These are phyloP conservation scores for Anaspis maculata DNA, from an alignment of 2,888 invertebrate genomes.

Conservation along the genomic window DNA sequence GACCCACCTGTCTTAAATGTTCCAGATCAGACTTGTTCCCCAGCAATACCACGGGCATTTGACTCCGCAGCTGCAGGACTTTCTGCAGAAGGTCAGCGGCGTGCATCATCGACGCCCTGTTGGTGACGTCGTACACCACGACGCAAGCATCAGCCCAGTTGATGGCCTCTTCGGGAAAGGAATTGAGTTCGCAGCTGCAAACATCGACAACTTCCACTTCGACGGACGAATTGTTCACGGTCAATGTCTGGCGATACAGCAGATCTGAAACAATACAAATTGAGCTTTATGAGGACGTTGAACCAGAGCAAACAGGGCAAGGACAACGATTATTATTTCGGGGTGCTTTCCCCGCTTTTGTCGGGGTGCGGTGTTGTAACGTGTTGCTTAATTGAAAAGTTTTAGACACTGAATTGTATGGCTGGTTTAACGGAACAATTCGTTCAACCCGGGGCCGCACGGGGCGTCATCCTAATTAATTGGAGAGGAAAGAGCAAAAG, in stretches of 20 bases:
- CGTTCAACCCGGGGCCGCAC: too few relatives aligned
- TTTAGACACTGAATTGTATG: too few relatives aligned
- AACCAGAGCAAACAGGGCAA: too few relatives aligned
- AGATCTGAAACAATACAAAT: slow-evolving; percentile 56
- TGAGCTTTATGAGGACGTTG: slow-evolving; percentile 1
- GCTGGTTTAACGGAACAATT: too few relatives aligned
- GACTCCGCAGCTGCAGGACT: slow-evolving; percentile 43
- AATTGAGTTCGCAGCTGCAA: slow-evolving; percentile 55
- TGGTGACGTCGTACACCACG: slow-evolving; percentile 69
- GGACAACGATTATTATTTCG: too few relatives aligned
- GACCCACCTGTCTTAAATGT: slow-evolving; percentile 62
- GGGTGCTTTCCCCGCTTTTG: too few relatives aligned
- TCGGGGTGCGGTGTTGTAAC: too few relatives aligned
- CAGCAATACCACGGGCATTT: slow-evolving; percentile 53
- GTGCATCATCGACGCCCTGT: slow-evolving; percentile 60
- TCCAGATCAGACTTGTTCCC: slow-evolving; percentile 76
- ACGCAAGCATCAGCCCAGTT: slow-evolving; percentile 74
- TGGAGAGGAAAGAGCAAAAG: too few relatives aligned
- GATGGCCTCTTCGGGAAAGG: slow-evolving; percentile 50
- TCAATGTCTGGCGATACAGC: slow-evolving; percentile 65
- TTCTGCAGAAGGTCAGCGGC: slow-evolving; percentile 57
- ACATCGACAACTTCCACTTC: slow-evolving; percentile 76
- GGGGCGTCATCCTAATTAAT: too few relatives aligned
- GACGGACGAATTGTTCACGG: slow-evolving; percentile 60
- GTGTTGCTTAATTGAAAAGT: too few relatives aligned